These are phyloP conservation scores for Flexamia atlantica DNA, from an alignment of 2,888 invertebrate species.

Conservation along the genomic window DNA sequence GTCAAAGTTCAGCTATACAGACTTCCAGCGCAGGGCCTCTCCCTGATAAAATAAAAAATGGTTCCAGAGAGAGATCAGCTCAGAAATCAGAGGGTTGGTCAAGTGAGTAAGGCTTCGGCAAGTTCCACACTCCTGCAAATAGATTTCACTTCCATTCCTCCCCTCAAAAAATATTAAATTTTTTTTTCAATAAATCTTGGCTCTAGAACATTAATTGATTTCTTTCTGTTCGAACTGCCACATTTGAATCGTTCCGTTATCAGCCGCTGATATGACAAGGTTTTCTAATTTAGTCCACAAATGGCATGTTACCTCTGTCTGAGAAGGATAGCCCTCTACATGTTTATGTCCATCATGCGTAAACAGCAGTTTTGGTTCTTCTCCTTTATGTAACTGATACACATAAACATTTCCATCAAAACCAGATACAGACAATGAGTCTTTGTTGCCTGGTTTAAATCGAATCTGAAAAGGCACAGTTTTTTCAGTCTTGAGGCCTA, in stretches of 20 bases:
- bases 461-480: slow-evolving; percentile 18
- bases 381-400: slow-evolving; percentile 33
- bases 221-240: slow-evolving; percentile 57
- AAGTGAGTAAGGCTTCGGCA: no score
- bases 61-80: no score
- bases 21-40: no score
- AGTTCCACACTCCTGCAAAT: no score
- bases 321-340: slow-evolving; percentile 50
- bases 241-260: slow-evolving; percentile 60
- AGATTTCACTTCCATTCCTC: no score
- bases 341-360: slow-evolving; percentile 62
- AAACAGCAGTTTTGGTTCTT: slow-evolving; percentile 36
- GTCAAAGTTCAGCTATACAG: no score
- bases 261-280: slow-evolving; percentile 56
- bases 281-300: slow-evolving; percentile 48
- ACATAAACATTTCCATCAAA: slow-evolving; percentile 61
- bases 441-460: slow-evolving; percentile 50
- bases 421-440: slow-evolving; percentile 54
- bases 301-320: slow-evolving; percentile 49
- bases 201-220: background rate
- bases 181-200: no score
- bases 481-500: slow-evolving; percentile 16
- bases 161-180: no score
- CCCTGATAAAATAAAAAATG: no score
- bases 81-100: no score